These are phyloP conservation scores for Gambusia affinis DNA, from an alignment of 2,113 vertebrate species.

Conservation along the genomic window DNA sequence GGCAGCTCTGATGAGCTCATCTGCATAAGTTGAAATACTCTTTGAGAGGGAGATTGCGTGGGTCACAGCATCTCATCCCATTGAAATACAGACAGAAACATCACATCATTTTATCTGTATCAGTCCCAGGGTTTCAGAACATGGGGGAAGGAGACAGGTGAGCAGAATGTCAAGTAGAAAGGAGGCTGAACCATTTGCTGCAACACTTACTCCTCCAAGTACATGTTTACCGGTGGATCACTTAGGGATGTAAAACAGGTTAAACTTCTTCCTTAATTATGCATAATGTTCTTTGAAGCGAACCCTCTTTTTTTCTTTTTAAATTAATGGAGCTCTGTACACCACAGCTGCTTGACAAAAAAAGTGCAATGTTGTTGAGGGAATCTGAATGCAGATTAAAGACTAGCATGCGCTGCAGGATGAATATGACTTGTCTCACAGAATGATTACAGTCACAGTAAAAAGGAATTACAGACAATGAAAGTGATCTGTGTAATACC, in stretches of 20 bases:
- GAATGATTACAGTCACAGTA: constrained; percentile 76
- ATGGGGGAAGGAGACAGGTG: constrained; percentile 71
- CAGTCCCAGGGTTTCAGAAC: constrained; percentile 66
- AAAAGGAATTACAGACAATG: constrained; percentile 80
- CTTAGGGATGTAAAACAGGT: constrained; percentile 59
- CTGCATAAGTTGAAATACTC: constrained; percentile 82
- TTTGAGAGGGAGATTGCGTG: constrained; percentile 79
- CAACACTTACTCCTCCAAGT: constrained; percentile 44
- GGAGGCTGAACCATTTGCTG: constrained; percentile 57
- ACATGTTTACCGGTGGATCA: constrained; percentile 43
- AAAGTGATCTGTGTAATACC: constrained; percentile 79
- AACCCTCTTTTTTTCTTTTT: constrained; percentile 41
- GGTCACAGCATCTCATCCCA: constrained; percentile 78
- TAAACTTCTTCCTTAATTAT: constrained; percentile 65
- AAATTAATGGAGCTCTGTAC: constrained; percentile 61
- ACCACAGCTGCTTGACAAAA: constrained; percentile 47
- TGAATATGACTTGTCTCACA: constrained; percentile 77
- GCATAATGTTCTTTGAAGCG: constrained; percentile 63
- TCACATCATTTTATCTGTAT: constrained; percentile 74
- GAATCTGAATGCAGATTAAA: constrained; percentile 75
- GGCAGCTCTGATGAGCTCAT: constrained; percentile 81
- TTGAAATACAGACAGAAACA: constrained; percentile 77
- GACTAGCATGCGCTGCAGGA: constrained; percentile 59
- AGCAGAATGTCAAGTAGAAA: constrained; percentile 73
- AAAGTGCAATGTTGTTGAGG: constrained; percentile 57